phyloP scores from a whole-genome alignment of 2,113 vertebrate species.

The Ctenodactylus gundi region DNA sequence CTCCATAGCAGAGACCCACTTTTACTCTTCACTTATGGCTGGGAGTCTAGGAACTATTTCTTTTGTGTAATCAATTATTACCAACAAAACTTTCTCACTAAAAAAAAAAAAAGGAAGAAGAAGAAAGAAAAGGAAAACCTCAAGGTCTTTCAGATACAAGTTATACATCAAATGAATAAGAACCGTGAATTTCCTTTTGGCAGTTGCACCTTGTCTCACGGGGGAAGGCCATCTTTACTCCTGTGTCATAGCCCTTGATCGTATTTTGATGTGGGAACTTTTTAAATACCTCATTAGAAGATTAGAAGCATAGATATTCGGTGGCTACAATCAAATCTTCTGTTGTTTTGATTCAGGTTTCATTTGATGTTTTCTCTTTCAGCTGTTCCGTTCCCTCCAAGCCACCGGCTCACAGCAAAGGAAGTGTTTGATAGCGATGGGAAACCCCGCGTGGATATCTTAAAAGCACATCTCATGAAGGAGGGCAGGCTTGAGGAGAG shows the following conservation, averaged over 20 bases:
- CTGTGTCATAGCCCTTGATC: not conserved
- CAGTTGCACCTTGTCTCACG: not conserved
- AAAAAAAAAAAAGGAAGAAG: too few species aligned
- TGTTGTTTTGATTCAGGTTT: slow-evolving; percentile 16
- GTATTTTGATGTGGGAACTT: not conserved
- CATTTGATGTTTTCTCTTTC: slow-evolving; percentile 54
- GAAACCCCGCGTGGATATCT: slow-evolving; percentile 97
- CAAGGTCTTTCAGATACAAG: not conserved
- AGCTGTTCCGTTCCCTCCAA: slow-evolving; percentile 99
- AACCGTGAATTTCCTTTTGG: not conserved
- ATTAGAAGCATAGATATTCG: not conserved
- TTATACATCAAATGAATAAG: not conserved
- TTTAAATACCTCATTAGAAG: not conserved
- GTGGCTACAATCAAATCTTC: not conserved
- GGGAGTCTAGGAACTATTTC: not conserved
- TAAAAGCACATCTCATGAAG: slow-evolving; percentile 99
- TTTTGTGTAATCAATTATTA: not conserved
- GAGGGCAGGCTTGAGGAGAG: slow-evolving; percentile 97
- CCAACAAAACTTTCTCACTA: not conserved
- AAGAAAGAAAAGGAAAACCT: too few species aligned
- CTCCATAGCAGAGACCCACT: not conserved
- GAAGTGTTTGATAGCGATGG: slow-evolving; percentile 99
- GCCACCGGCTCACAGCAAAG: slow-evolving; percentile 97
- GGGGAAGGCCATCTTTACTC: not conserved
- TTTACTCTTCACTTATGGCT: not conserved